phyloP scores from a whole-genome alignment of 2,797 vertebrate genomes.

The Fistularia tabacaria region DNA sequence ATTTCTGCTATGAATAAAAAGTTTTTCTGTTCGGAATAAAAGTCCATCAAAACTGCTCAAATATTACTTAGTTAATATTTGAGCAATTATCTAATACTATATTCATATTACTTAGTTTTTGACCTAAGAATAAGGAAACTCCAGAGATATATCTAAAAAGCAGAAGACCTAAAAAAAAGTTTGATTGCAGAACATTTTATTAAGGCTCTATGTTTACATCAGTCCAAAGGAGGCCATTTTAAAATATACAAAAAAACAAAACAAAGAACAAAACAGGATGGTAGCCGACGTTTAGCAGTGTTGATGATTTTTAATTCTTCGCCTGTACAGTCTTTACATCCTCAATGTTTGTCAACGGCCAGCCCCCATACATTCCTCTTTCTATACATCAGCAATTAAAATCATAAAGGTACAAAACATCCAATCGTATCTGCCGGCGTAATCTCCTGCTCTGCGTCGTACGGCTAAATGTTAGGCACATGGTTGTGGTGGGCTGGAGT shows the following conservation, averaged over 20 bases:
- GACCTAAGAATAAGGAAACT: background rate
- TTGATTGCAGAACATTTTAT: conserved; percentile 50
- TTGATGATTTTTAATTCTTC: conserved; percentile 19
- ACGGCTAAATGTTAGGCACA: conserved; percentile 48
- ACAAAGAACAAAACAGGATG: conserved; percentile 18
- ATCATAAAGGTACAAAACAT: conserved; percentile 2
- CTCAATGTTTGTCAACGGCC: conserved; percentile 26
- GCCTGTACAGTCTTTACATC: conserved; percentile 23
- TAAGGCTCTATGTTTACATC: conserved; percentile 59
- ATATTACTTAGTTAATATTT: too few species aligned
- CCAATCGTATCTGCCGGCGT: background rate
- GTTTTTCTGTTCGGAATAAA: too few species aligned
- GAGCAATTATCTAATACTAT: too few species aligned
- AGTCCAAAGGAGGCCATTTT: conserved; percentile 20
- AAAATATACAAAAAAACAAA: conserved; percentile 17
- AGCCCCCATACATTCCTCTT: background rate
- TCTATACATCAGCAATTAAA: conserved; percentile 24
- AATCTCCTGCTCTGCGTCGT: background rate
- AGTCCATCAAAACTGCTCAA: too few species aligned
- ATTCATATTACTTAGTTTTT: too few species aligned
- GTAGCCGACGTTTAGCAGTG: conserved; percentile 44
- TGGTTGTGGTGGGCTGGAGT: conserved; percentile 36
- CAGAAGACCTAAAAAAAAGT: background rate
- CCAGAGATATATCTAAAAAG: background rate
- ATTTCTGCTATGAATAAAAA: too few species aligned